Conservation (phyloP, 1,140 invertebrate genomes). For the Ooceraea biroi region DNA sequence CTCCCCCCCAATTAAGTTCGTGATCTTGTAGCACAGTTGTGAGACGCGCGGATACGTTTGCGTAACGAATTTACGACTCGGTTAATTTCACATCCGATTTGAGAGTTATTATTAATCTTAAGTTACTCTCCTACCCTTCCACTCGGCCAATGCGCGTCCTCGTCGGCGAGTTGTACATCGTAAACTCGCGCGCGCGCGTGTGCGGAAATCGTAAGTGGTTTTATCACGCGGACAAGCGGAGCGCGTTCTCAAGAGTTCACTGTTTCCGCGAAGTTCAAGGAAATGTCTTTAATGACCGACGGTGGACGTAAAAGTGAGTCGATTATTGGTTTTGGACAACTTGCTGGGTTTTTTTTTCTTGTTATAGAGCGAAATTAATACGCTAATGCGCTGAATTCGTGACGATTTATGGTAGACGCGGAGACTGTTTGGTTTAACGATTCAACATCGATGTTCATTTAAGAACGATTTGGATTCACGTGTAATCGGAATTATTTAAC, state of each 20-base stretch:
- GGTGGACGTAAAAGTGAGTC: neutral
- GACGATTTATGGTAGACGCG: neutral
- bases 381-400: too few relatives aligned
- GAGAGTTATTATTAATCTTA: constrained; percentile 56
- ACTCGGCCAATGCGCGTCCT: neutral
- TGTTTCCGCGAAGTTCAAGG: neutral
- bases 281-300: neutral
- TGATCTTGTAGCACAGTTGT: constrained; percentile 9
- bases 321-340: too few relatives aligned
- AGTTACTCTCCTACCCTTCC: too few relatives aligned
- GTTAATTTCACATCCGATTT: constrained; percentile 20
- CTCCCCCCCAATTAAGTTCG: neutral
- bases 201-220: constrained; percentile 31
- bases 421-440: neutral
- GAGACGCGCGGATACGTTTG: neutral
- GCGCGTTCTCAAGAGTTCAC: neutral
- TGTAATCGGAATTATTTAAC: neutral
- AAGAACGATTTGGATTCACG: constrained; percentile 7
- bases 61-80: constrained; percentile 37
- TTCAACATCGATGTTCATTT: neutral
- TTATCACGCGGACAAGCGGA: constrained; percentile 7
- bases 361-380: too few relatives aligned
- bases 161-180: neutral
- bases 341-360: too few relatives aligned
- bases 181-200: constrained; percentile 26